Evolutionary conservation across 2,113 vertebrate species (phyloP), one percentile per base, ranked within the genome.

Genomic region (Forbesichthys agassizii): DNA sequence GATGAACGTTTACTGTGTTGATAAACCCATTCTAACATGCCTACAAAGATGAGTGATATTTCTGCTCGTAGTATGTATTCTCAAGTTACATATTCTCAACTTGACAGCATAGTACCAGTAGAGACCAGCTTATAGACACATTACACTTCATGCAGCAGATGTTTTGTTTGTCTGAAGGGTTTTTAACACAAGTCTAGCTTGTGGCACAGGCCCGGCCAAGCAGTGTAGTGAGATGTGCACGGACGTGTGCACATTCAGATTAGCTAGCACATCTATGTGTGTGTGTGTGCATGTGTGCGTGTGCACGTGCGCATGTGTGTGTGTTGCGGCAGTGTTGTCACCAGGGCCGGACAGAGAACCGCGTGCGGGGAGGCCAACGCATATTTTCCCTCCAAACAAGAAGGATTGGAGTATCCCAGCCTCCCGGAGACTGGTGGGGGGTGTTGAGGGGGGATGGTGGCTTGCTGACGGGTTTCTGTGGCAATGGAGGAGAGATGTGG

Each of bases 391-490:
- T 85, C 83, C 84, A 87, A 90, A 90, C 83, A 92, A 93, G 92
- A 93, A 92, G 83, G 89, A 94, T 93, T 89, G 88, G 84, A 71
- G 84, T 81, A 84, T 91, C 88, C 88, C 89, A 84, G 90, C 91
- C 92, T 90, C 89, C 86, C 67, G 70, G 86, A 84, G 86, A 68
- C 67, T 67, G 54, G 78, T 74, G 52, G n/a, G 5, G 47, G 69
- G 71, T 75, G 71, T 71, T 74, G 77, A 77, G 49, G 77, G 76
- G 64, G 27, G 2, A 27, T 27, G 27, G 27, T 27, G 27, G 27
- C 27, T 27, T 27, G 71, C 73, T 74, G 77, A 77, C 52, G 77
- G 76, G 64, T 49, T 67, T 64, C 20, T 82, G 79, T 69, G 73
- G 80, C 81, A 60, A 10, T 18, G 13, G 48, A 12, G 65, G 63